phyloP scores from a whole-genome alignment of 2,888 invertebrate genomes.

The Unio delphinus region DNA sequence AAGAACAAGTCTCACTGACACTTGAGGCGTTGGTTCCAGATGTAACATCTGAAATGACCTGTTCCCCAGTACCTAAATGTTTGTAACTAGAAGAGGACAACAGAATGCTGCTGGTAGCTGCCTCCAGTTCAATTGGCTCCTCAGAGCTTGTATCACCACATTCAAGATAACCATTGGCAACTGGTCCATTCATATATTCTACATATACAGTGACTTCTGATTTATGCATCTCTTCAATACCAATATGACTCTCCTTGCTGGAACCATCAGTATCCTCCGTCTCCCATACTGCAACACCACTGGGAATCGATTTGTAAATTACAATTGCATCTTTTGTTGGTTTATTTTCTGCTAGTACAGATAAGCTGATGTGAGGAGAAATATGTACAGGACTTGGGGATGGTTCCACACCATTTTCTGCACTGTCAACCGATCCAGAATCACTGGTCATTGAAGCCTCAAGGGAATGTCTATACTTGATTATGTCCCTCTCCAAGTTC shows the following conservation, averaged over 20 bases:
- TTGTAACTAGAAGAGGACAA: no score
- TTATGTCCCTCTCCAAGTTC: slow-evolving; percentile 66
- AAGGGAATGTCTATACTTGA: slow-evolving; percentile 22
- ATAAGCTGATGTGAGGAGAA: no score
- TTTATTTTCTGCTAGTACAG: no score
- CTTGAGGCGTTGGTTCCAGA: no score
- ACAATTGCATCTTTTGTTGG: no score
- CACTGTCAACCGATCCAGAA: no score
- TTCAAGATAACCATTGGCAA: background rate
- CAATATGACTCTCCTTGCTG: background rate
- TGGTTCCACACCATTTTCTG: no score
- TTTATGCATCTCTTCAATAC: background rate
- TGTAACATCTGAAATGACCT: background rate
- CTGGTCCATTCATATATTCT: slow-evolving; percentile 1
- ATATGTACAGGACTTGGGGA: no score
- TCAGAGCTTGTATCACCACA: background rate
- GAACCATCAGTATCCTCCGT: no score
- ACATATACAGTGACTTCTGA: background rate
- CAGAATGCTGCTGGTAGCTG: background rate
- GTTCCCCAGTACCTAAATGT: background rate
- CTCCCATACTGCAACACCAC: no score
- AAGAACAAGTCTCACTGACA: background rate
- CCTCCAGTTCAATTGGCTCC: background rate
- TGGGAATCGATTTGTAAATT: no score
- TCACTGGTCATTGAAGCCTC: no score